Conservation (phyloP, 2,113 vertebrate genomes). For the Argyrosomus japonicus region DNA sequence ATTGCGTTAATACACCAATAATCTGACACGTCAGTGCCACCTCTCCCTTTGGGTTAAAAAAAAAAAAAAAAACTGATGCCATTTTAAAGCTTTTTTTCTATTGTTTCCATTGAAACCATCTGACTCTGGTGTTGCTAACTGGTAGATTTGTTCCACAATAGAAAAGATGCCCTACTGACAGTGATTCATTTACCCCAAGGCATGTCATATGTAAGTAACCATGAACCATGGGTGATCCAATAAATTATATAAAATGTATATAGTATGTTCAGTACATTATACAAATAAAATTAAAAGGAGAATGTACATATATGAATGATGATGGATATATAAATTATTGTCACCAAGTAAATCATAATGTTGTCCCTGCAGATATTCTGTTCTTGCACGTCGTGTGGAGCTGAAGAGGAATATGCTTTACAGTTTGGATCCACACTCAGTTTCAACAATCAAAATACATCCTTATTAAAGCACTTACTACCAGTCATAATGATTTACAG, state of each 20-base stretch:
- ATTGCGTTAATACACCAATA: background rate
- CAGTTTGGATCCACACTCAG: constrained; percentile 2
- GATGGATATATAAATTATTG: background rate
- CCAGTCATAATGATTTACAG: constrained; percentile 23
- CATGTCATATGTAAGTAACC: background rate
- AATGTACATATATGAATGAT: background rate
- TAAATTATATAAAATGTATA: background rate
- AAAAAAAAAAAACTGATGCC: too few relatives aligned
- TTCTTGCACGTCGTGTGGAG: background rate
- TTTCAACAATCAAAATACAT: constrained; percentile 6
- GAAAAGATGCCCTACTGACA: background rate
- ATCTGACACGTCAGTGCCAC: background rate
- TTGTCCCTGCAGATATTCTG: background rate
- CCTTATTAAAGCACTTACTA: constrained; percentile 44
- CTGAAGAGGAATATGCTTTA: constrained; percentile 9
- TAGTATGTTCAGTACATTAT: background rate
- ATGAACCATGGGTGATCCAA: background rate
- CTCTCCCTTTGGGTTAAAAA: too few relatives aligned
- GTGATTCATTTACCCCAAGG: background rate
- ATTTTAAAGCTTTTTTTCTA: too few relatives aligned
- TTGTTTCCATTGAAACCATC: background rate
- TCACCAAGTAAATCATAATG: background rate
- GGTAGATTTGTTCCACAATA: background rate
- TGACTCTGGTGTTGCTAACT: background rate
- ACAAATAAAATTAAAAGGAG: background rate